Evolutionary conservation across 1,140 invertebrate species (phyloP).

Genomic region (Aphis craccivora): DNA sequence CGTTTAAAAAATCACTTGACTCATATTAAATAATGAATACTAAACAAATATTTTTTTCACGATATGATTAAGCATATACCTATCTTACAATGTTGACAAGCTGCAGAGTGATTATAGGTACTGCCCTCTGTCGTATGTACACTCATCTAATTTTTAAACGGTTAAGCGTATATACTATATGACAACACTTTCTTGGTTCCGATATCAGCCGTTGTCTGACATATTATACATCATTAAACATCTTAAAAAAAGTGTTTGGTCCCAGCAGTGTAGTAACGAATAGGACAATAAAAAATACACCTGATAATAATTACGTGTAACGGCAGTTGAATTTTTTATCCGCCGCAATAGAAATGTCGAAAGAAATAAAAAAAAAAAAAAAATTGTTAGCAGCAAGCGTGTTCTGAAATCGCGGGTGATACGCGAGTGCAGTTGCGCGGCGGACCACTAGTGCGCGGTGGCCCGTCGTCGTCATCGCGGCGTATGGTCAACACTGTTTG

Average conservation of each 20-base stretch:
- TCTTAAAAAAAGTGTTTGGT: not conserved
- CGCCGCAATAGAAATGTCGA: too few species aligned
- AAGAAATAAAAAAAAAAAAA: too few species aligned
- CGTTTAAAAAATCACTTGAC: not conserved
- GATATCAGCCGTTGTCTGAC: not conserved
- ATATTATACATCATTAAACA: not conserved
- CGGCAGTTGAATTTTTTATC: not conserved
- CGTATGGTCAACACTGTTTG: not conserved
- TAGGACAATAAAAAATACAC: not conserved
- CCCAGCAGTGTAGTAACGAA: not conserved
- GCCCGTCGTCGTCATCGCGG: not conserved
- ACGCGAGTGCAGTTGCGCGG: not conserved
- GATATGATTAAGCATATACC: too few species aligned
- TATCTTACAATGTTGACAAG: not conserved
- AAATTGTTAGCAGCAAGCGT: not conserved
- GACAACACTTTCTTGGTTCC: not conserved
- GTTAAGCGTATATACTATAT: not conserved
- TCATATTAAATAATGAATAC: not conserved
- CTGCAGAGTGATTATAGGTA: not conserved
- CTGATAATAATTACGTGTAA: not conserved
- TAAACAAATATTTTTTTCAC: not conserved
- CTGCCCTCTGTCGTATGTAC: not conserved
- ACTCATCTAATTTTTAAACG: not conserved
- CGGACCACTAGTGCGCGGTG: not conserved
- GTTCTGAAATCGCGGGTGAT: too few species aligned